Evolutionary conservation across 2,113 vertebrate genomes (phyloP), one percentile per base, ranked within the genome.

Genomic region (Lepisosteus osseus): DNA sequence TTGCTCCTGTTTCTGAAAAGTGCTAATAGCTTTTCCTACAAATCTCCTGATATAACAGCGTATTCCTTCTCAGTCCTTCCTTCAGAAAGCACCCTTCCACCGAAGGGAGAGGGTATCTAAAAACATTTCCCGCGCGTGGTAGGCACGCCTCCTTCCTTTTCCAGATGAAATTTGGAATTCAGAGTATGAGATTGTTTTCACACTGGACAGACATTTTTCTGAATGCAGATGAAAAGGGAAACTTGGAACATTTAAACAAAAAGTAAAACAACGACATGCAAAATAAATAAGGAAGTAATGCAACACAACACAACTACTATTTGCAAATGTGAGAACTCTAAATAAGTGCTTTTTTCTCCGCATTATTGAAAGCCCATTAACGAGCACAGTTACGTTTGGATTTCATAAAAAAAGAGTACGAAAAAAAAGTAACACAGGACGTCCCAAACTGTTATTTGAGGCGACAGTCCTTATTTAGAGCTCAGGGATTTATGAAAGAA

Each of bases 401-500:
- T 59, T 45, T 54, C 47, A 14, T 29, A 14, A n/a, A 29, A 2
- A 67, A 67, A 8, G 2, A 45, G 17, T 13, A 56, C 13, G 17
- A 1, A n/a, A 61, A 42, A 8, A 61, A 45, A 1, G 62, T 12
- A 14, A 54, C 2, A 64, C 7, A 42, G 61, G 42, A 29, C 15
- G 54, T 45, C 43, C 29, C 4, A 7, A 40, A 70, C 7, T 7
- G 54, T 70, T 42, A 9, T 54, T 61, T 66, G 17, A 42, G 55
- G 9, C 54, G 87, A 29, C 29, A 92, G 94, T 81, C 94, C 95
- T 97, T 95, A 94, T 98, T 97, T 95, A 95, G 95, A 98, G 95
- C 96, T 98, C 81, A 56, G 93, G 95, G 96, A 93, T 93, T 93
- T 87, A 95, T 97, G 96, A 98, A 95, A 98, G 95, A 97, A 97